A percentile compares a stretch with the other conserved stretches of the same genome.
Conservation (phyloP, 2,888 invertebrate genomes). For the Mongoloraphidia duomilia region DNA sequence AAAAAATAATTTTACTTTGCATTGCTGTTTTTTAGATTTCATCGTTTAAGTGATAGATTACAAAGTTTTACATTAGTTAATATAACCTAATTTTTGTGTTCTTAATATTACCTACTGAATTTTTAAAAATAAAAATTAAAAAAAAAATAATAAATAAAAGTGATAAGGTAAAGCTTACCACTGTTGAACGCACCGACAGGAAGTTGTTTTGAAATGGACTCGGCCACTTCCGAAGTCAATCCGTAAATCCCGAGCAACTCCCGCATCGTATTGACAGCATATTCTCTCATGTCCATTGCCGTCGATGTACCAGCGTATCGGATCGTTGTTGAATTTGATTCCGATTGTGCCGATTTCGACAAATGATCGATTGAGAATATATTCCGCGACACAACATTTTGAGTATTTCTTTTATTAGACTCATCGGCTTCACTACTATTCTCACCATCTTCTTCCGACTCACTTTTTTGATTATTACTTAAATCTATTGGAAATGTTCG, state of each 20-base stretch:
- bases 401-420: constrained; percentile 24
- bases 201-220: constrained; percentile 51
- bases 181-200: constrained; percentile 54
- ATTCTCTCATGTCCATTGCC: constrained; percentile 50
- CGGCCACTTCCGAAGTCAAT: constrained; percentile 54
- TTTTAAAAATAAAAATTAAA: no score
- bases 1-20: no score
- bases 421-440: no score
- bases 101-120: no score
- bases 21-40: no score
- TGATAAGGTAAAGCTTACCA: constrained; percentile 32
- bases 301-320: constrained; percentile 35
- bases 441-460: constrained; percentile 9
- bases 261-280: constrained; percentile 66
- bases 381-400: constrained; percentile 28
- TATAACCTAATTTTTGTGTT: no score
- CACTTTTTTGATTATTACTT: constrained; percentile 13
- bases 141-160: no score
- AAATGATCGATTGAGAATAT: constrained; percentile 36
- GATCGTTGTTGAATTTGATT: constrained; percentile 37
- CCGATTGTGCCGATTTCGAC: constrained; percentile 39
- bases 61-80: no score
- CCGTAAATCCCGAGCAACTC: constrained; percentile 65
- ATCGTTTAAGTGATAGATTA: no score
- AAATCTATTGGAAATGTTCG: constrained; percentile 8